Conservation (phyloP, 2,113 vertebrate genomes). For the Alexandromys fortis region DNA sequence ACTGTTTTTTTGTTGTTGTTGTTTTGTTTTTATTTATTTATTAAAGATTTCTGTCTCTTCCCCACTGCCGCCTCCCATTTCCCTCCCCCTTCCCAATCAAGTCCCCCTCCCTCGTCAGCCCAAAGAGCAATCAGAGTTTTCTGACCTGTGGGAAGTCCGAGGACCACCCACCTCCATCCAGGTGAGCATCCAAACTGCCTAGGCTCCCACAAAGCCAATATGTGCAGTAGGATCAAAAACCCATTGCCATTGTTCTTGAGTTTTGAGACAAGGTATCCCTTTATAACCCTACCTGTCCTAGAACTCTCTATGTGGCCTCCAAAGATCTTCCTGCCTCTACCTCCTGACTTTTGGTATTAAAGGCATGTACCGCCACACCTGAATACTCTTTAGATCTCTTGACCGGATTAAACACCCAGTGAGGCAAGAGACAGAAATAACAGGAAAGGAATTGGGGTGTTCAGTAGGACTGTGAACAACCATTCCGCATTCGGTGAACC, state of each 20-base stretch:
- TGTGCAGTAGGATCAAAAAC: too few relatives aligned
- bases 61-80: too few relatives aligned
- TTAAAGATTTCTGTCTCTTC: too few relatives aligned
- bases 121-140: too few relatives aligned
- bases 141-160: too few relatives aligned
- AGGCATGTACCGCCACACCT: background rate
- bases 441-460: constrained; percentile 38
- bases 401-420: background rate
- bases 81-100: too few relatives aligned
- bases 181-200: too few relatives aligned
- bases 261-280: background rate
- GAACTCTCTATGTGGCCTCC: background rate
- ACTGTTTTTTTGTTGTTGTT: background rate
- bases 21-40: background rate
- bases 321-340: background rate
- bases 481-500: background rate
- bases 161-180: too few relatives aligned
- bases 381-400: background rate
- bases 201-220: too few relatives aligned
- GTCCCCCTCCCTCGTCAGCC: too few relatives aligned
- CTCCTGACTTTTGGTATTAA: background rate
- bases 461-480: background rate
- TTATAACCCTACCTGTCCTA: background rate
- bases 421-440: background rate
- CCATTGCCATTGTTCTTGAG: too few relatives aligned